Base-by-base conservation (phyloP, 2,888 invertebrate species). In the Epirrita christyi region DNA sequence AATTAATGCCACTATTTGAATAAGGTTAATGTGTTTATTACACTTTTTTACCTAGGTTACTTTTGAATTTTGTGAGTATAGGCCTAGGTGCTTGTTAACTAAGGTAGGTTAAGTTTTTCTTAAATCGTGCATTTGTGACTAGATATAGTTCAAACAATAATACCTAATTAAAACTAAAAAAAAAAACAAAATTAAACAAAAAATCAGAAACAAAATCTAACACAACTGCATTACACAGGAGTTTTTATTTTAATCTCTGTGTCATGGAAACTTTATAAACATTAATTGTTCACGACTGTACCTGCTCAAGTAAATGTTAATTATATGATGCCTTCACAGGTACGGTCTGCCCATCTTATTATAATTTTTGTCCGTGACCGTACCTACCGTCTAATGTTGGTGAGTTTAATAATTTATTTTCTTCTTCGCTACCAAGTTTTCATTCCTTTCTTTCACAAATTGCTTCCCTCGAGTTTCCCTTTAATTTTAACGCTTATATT, bases 281-380 rank as follows among this genome's bases (percentile, higher is more conserved):
- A 43, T 32, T 44, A 38, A 68, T 64, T 58, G 63, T 61, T 49
- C 47, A 53, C 49, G 66, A 71, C 64, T 70, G 77, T 76, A 75
- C 73, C 55, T 45, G 43, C 50, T 49, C 47, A 56, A 64, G 69
- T 42, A 64, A 67, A 70, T 67, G 67, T 69, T 67, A 68, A 69
- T 66, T 66, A 68, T 53, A 57, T 46, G 45, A 58, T 59, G 45
- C 46, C 62, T 73, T 69, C 61, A 57, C 65, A 38, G 36, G 50
- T 44, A 34, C 50, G 48, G 41, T 38, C 49, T 41, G 54, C 53
- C 64, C 60, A 62, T 65, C 61, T 67, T 65, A 63, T 61, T 64
- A 59, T 64, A 63, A 63, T 64, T 64, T 68, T 66, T 67, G 66
- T 64, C 55, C 57, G 56, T 61, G 64, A 51, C 57, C 56, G 58